Conservation (phyloP, 2,888 invertebrate genomes). For the Axea sp. region DNA sequence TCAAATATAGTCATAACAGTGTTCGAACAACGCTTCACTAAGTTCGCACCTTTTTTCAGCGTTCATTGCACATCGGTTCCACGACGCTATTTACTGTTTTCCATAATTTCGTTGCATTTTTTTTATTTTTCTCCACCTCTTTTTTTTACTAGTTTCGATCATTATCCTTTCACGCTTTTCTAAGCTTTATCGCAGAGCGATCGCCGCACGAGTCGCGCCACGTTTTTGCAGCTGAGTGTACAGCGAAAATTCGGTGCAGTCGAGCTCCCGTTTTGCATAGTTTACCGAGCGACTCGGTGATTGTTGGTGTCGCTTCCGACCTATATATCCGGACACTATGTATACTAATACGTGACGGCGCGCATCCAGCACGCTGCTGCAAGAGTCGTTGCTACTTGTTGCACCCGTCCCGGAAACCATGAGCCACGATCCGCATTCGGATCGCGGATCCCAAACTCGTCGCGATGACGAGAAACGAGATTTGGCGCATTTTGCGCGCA, state of each 20-base stretch:
- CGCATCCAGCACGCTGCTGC: conserved; percentile 66
- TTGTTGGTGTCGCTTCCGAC: conserved; percentile 61
- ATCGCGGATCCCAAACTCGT: conserved; percentile 52
- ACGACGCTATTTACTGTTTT: no score
- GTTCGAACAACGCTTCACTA: no score
- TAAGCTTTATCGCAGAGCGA: no score
- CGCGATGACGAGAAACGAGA: conserved; percentile 47
- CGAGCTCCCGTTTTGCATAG: conserved; percentile 43
- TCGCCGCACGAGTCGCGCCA: no score
- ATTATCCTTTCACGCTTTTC: no score
- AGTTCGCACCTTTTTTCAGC: no score
- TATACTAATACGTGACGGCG: conserved; percentile 62
- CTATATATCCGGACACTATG: conserved; percentile 60
- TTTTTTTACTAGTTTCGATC: no score
- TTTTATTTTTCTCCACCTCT: no score
- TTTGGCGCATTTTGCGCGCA: conserved; percentile 49
- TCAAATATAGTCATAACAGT: no score
- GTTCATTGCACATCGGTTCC: no score
- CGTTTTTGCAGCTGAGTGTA: neutral
- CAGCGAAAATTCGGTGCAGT: conserved; percentile 66
- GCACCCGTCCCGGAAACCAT: conserved; percentile 71
- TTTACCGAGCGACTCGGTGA: conserved; percentile 52
- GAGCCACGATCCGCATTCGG: conserved; percentile 53
- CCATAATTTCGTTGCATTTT: no score
- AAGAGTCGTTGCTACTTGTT: conserved; percentile 77